Evolutionary conservation across 92 coral and sea anemone genomes (phyloP), one percentile per base, ranked within the genome.

Genomic region (Bergia sp.): DNA sequence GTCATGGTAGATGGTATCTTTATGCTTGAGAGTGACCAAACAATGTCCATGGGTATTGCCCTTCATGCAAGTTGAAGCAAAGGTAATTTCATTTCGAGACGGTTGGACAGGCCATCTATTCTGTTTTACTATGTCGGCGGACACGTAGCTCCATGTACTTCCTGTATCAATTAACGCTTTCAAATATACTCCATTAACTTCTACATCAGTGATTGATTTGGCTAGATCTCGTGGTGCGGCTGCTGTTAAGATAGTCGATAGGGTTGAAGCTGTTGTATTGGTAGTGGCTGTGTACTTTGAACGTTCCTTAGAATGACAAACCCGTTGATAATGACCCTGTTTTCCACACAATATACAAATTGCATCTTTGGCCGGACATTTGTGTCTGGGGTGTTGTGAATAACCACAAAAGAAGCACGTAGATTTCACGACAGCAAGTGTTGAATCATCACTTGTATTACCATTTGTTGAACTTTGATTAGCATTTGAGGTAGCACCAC

Each of bases 291-390:
- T 55, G 7, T 55, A 15, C 64, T 55, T 55, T 6, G 64, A 15
- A 15, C 64, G 64, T 55, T 55, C 64, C 6, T 15, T 55, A 55
- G 64, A 55, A 15, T 15, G 88, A 64, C 94, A 92, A 2, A 90
- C 94, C 57, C 89, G 85, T 36, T 91, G 88, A 81, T 69, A 88
- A 55, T 91, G 93, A 37, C 92, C 93, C 67, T 91, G 86, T 23
- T 91, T 91, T 41, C 91, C 86, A 78, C 93, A 91, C 80, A 91
- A 91, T 39, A 45, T 88, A 50, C 93, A 91, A n/a, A 89, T 89
- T 86, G 90, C 85, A 80, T 47, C 87, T 44, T 89, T 92, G 79
- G 94, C 94, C 23, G 92, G 94, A 53, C 89, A 91, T 67, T 91
- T 89, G 85, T 83, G 73, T 41, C 91, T 80, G 50, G 93, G 37